Percentiles rank a stretch among this genome's conserved stretches.
phyloP scores from a whole-genome alignment of 2,888 invertebrate species.

The Cabera pusaria region DNA sequence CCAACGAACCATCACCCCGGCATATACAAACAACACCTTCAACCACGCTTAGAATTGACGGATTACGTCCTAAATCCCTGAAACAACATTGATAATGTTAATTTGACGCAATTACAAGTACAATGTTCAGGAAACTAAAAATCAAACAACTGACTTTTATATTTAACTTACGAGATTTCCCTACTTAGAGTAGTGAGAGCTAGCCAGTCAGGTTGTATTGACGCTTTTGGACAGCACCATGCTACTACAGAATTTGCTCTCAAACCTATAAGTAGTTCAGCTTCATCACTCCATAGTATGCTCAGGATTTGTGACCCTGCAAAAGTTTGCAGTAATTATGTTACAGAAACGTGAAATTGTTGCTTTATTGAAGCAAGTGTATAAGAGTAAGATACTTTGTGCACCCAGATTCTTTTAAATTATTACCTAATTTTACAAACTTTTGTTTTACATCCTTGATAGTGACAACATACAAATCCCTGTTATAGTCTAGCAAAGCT shows the following conservation, averaged over 20 bases:
- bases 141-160: not conserved
- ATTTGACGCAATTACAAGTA: too few species aligned
- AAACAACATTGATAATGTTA: too few species aligned
- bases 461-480: slow-evolving; percentile 92
- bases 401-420: too few species aligned
- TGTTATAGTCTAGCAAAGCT: slow-evolving; percentile 94
- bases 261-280: slow-evolving; percentile 71
- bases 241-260: slow-evolving; percentile 69
- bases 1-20: slow-evolving; percentile 93
- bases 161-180: slow-evolving; percentile 59
- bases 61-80: slow-evolving; percentile 94
- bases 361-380: too few species aligned
- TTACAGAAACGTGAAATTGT: too few species aligned
- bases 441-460: slow-evolving; percentile 86
- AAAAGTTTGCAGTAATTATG: slow-evolving; percentile 4
- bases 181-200: slow-evolving; percentile 69
- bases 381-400: too few species aligned
- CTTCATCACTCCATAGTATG: slow-evolving; percentile 73
- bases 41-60: slow-evolving; percentile 91
- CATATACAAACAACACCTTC: slow-evolving; percentile 93
- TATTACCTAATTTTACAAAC: slow-evolving; percentile 88
- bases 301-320: slow-evolving; percentile 73
- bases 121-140: not conserved
- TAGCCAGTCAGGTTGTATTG: slow-evolving; percentile 69
- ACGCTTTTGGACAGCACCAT: slow-evolving; percentile 73